Evolutionary conservation across 2,888 invertebrate genomes (phyloP), one percentile per base, ranked within the genome.

Genomic region (Ethmia dodecea): DNA sequence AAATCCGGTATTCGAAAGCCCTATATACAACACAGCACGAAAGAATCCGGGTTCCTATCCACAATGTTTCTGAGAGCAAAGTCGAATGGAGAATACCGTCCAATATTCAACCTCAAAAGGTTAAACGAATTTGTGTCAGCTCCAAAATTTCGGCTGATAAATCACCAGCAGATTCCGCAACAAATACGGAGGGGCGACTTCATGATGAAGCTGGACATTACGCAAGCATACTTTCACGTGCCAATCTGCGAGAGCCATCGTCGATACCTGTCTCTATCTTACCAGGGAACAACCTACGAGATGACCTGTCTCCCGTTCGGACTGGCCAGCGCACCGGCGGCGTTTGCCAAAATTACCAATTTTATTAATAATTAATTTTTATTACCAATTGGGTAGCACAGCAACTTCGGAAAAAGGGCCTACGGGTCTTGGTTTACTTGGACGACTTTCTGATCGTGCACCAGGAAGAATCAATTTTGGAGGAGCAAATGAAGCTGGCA

Each of bases 341-440:
- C 18, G 8, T 18, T 18, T 18, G 18, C 43, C 43, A 45, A 27
- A 34, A 37, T 12, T 46, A 47, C 0, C 40, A 37, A 1, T n/a
- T 11, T 1, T 37, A 37, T 31, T 37, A 43, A 22, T 43, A 28
- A 13, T 42, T 44, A 0, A 40, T 35, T 22, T 43, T 46, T 30
- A 30, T 34, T 5, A 42, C 13, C 35, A 37, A 47, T 45, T 37
- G 5, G 43, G n/a, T n/a, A n/a, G n/a, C n/a, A n/a, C n/a, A n/a
- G n/a, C n/a, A n/a, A n/a, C n/a, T n/a, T n/a, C n/a, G n/a, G n/a
- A n/a, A n/a, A n/a, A n/a, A n/a, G n/a, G n/a, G n/a, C n/a, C n/a
- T n/a, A n/a, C n/a, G n/a, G 40, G 3, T 34, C 32, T 24, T 45
- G 43, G 4, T 37, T 43, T 38, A 22, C 22, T 26, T 18, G n/a